Conservation (phyloP, 2,888 invertebrate genomes). For the Cantharis rustica region DNA sequence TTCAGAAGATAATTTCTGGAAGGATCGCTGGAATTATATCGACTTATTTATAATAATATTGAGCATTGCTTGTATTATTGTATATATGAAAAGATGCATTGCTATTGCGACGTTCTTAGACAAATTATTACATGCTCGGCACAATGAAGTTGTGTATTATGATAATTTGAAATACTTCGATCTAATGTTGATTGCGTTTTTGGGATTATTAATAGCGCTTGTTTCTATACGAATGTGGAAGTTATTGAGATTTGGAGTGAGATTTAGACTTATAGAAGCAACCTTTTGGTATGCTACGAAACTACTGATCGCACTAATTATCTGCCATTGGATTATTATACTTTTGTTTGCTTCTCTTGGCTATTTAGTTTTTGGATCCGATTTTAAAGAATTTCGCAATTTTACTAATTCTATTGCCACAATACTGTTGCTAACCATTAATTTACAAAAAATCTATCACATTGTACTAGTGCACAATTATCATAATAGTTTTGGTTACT, state of each 20-base stretch:
- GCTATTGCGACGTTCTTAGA: constrained; percentile 25
- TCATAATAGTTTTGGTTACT: not conserved
- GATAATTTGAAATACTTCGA: constrained; percentile 25
- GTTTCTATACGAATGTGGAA: constrained; percentile 36
- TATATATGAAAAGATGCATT: constrained; percentile 18
- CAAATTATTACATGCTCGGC: constrained; percentile 23
- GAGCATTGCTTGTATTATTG: constrained; percentile 20
- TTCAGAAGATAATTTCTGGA: not conserved
- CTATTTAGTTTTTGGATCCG: constrained; percentile 28
- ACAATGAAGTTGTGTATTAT: constrained; percentile 35
- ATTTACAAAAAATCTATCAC: constrained; percentile 31
- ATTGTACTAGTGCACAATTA: constrained; percentile 7
- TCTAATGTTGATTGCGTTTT: constrained; percentile 21
- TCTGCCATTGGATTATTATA: constrained; percentile 24
- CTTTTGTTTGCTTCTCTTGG: constrained; percentile 23
- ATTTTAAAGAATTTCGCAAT: constrained; percentile 24
- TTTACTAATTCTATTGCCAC: constrained; percentile 24
- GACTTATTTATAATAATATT: constrained; percentile 29
- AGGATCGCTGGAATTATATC: constrained; percentile 29
- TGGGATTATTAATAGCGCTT: constrained; percentile 30
- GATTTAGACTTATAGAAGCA: constrained; percentile 35
- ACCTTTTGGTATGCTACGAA: constrained; percentile 21
- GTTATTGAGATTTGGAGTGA: constrained; percentile 31
- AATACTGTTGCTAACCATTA: constrained; percentile 31
- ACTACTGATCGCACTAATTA: constrained; percentile 20